Evolutionary conservation across 2,888 invertebrate species (phyloP).

Genomic region (Trilocha varians): DNA sequence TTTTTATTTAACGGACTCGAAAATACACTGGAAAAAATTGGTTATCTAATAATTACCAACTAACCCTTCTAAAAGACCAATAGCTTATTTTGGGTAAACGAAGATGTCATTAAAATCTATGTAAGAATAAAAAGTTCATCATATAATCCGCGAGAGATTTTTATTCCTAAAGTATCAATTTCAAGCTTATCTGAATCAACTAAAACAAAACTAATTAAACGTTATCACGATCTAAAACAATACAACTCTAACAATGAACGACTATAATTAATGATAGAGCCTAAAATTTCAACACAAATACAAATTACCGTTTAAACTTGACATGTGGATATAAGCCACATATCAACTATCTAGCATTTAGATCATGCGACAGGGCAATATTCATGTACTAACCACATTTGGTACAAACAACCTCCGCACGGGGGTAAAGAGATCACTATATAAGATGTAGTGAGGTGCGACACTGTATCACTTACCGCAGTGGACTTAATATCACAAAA

Average conservation of each 20-base stretch:
- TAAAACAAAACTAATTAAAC: background rate
- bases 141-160: no score
- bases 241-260: no score
- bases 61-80: no score
- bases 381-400: conserved; percentile 24
- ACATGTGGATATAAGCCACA: background rate
- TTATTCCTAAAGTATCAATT: no score
- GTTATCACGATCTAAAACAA: background rate
- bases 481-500: conserved; percentile 58
- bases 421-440: conserved; percentile 59
- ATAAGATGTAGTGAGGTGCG: conserved; percentile 47
- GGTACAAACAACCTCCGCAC: conserved; percentile 21
- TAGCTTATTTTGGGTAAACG: no score
- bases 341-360: background rate
- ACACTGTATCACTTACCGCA: conserved; percentile 57
- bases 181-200: no score
- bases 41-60: no score
- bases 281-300: background rate
- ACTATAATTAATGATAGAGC: background rate
- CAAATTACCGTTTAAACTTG: background rate
- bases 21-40: no score
- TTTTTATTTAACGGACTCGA: no score
- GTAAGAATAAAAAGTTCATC: no score
- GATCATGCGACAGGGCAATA: conserved; percentile 22
- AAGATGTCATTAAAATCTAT: no score